phyloP scores from a whole-genome alignment of 2,888 invertebrate species.

The Zeuzera pyrina region DNA sequence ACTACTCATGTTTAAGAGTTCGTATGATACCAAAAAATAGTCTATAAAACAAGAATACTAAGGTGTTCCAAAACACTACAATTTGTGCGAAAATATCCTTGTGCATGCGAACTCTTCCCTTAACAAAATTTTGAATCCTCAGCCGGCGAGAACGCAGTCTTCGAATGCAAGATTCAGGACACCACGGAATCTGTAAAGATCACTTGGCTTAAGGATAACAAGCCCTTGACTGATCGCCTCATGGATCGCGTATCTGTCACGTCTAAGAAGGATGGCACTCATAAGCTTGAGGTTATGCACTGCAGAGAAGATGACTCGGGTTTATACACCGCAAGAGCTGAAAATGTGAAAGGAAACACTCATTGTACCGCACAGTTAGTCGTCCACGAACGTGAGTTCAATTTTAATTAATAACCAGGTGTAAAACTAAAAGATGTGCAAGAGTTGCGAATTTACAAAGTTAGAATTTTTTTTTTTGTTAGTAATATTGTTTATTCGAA shows the following conservation, averaged over 20 bases:
- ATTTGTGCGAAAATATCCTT: slow-evolving; percentile 4
- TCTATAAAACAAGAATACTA: not conserved
- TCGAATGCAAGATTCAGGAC: slow-evolving; percentile 82
- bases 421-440: too few species aligned
- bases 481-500: slow-evolving; percentile 1
- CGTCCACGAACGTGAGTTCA: slow-evolving; percentile 87
- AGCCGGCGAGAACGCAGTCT: slow-evolving; percentile 89
- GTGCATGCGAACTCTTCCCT: slow-evolving; percentile 43
- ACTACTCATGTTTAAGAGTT: slow-evolving; percentile 32
- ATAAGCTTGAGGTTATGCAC: slow-evolving; percentile 83
- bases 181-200: slow-evolving; percentile 76
- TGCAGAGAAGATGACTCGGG: slow-evolving; percentile 87
- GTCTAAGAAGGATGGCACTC: slow-evolving; percentile 69
- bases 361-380: slow-evolving; percentile 91
- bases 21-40: slow-evolving; percentile 28
- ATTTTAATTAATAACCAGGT: too few species aligned
- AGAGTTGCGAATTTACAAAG: too few species aligned
- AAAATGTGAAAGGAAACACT: slow-evolving; percentile 84
- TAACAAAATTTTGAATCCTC: slow-evolving; percentile 47
- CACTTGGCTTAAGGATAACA: slow-evolving; percentile 91
- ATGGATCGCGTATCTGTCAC: slow-evolving; percentile 81
- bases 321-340: slow-evolving; percentile 90
- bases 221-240: slow-evolving; percentile 81
- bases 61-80: not conserved
- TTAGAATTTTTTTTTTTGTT: not conserved